phyloP scores from a whole-genome alignment of 1,140 invertebrate species.

The Panagrolaimus sp. region DNA sequence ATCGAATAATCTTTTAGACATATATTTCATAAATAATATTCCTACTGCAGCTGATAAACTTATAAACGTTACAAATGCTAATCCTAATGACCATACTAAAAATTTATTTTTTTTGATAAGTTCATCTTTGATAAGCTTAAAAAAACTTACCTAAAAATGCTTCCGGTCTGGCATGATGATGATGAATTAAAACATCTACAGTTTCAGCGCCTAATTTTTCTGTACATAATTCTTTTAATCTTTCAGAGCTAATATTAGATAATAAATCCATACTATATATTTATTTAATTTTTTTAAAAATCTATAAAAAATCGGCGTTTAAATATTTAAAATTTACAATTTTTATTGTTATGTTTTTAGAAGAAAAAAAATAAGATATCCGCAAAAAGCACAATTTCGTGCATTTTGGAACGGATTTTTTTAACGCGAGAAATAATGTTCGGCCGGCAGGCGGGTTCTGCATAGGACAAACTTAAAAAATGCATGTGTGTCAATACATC shows the following conservation, averaged over 20 bases:
- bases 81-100: constrained; percentile 67
- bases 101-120: not conserved
- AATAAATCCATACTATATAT: not conserved
- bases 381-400: not conserved
- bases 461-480: not conserved
- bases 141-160: constrained; percentile 14
- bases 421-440: not conserved
- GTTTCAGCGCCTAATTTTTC: not conserved
- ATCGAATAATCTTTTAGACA: constrained; percentile 65
- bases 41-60: constrained; percentile 67
- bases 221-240: not conserved
- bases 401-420: constrained; percentile 10
- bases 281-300: not conserved
- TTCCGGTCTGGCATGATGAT: constrained; percentile 13
- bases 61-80: constrained; percentile 67
- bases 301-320: not conserved
- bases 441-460: constrained; percentile 1
- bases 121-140: not conserved
- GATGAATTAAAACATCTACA: not conserved
- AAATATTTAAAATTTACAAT: too few species aligned
- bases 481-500: too few species aligned
- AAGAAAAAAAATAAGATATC: constrained; percentile 8
- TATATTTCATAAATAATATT: constrained; percentile 66
- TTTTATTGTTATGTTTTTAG: too few species aligned
- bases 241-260: constrained; percentile 1